Percentiles rank a stretch among this genome's conserved stretches.
phyloP scores from a whole-genome alignment of 35 echinoderm and acorn worm genomes.

The Lytechinus pictus region DNA sequence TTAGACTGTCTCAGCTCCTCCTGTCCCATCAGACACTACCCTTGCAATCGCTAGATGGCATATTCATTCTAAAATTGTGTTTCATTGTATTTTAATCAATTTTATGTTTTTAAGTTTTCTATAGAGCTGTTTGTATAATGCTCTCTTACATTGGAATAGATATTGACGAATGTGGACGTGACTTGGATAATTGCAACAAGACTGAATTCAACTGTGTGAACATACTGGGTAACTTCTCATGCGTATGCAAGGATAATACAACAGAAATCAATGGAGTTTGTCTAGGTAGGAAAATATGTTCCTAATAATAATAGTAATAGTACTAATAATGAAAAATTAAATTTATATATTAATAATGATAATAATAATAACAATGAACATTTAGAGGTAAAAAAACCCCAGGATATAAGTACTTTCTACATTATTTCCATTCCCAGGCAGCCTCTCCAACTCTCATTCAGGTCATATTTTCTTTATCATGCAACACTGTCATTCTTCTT shows the following conservation, averaged over 20 bases:
- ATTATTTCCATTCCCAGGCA: no score
- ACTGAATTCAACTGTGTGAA: not conserved
- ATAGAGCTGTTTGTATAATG: no score
- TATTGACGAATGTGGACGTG: not conserved
- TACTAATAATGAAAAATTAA: no score
- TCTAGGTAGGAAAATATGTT: not conserved
- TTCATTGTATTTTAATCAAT: not conserved
- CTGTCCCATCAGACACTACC: no score
- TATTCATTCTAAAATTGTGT: not conserved
- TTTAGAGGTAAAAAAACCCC: not conserved
- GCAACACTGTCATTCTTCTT: no score
- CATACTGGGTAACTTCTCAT: not conserved
- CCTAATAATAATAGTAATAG: not conserved
- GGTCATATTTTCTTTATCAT: no score
- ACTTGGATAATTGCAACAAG: not conserved
- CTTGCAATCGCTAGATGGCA: not conserved
- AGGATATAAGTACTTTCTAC: no score
- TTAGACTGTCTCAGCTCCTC: no score
- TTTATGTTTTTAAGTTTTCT: not conserved
- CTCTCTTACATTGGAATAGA: not conserved
- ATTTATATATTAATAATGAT: no score
- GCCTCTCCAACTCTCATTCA: no score
- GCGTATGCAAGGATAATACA: not conserved
- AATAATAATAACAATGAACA: no score
- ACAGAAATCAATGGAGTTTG: not conserved